A percentile compares a stretch with the other conserved stretches of the same genome.
These are phyloP conservation scores for Drosophila oshimai DNA, from an alignment of 1,140 invertebrate genomes.

Conservation along the genomic window DNA sequence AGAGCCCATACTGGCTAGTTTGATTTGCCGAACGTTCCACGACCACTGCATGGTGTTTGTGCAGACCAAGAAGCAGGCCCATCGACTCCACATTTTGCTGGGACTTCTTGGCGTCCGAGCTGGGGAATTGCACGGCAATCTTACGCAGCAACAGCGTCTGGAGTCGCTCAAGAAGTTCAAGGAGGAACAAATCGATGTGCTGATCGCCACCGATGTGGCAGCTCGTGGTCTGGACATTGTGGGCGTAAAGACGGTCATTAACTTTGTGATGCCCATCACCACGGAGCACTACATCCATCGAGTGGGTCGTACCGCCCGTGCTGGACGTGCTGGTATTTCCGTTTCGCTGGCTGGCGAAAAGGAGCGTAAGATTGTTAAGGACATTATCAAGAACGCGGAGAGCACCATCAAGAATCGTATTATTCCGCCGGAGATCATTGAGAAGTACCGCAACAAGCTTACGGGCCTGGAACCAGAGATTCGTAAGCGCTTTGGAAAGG, in stretches of 20 bases:
- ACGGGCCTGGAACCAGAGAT: constrained; percentile 90
- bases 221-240: constrained; percentile 98
- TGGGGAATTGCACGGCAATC: constrained; percentile 97
- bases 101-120: constrained; percentile 93
- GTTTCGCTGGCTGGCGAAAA: constrained; percentile 96
- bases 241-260: constrained; percentile 98
- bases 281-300: constrained; percentile 98
- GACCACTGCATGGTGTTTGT: constrained; percentile 97
- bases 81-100: constrained; percentile 94
- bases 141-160: constrained; percentile 95
- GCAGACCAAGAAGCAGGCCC: constrained; percentile 97
- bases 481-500: constrained; percentile 69
- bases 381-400: constrained; percentile 93
- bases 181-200: constrained; percentile 93
- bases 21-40: constrained; percentile 96
- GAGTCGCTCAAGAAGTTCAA: constrained; percentile 95
- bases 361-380: constrained; percentile 95
- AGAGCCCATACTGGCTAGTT: constrained; percentile 94
- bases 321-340: constrained; percentile 94
- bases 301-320: constrained; percentile 96
- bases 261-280: constrained; percentile 97
- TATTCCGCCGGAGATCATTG: constrained; percentile 93
- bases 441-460: constrained; percentile 92
- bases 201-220: constrained; percentile 98
- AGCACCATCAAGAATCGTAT: constrained; percentile 94